Conservation (phyloP, 2,888 invertebrate species). For the Frankliniella intonsa region DNA sequence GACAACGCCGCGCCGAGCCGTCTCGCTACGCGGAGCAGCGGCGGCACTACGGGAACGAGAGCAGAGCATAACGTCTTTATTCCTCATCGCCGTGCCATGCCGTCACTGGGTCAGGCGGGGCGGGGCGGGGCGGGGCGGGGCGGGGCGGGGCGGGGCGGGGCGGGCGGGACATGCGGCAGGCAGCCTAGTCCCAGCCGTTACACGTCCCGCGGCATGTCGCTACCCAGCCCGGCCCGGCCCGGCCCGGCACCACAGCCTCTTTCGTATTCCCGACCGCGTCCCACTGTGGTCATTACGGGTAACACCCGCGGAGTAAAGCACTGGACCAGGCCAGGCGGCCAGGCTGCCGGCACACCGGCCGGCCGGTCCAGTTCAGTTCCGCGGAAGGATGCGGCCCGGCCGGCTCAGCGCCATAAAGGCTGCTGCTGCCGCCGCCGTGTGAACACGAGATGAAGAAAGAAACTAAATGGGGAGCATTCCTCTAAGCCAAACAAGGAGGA, state of each 20-base stretch:
- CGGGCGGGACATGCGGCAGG: background rate
- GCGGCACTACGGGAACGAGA: background rate
- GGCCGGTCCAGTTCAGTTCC: background rate
- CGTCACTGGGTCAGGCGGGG: background rate
- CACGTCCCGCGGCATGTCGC: background rate
- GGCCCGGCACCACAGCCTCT: too few species aligned
- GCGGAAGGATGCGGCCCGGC: too few species aligned
- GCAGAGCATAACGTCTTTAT: background rate
- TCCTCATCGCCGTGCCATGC: background rate
- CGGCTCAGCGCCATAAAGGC: too few species aligned
- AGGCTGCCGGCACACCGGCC: background rate
- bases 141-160: background rate
- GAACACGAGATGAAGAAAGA: too few species aligned
- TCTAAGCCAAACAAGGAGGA: too few species aligned
- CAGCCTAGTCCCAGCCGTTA: background rate
- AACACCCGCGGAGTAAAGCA: background rate
- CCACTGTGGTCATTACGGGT: background rate
- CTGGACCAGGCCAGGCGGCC: background rate
- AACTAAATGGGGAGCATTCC: too few species aligned
- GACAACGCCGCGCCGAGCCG: too few species aligned
- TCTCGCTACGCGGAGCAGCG: background rate
- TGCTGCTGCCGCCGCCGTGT: too few species aligned
- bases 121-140: background rate
- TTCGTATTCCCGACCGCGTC: background rate
- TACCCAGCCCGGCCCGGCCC: too few species aligned